A percentile compares a stretch with the other conserved stretches of the same genome.
phyloP scores from a whole-genome alignment of 2,113 vertebrate species.

The Eubucco bourcierii region DNA sequence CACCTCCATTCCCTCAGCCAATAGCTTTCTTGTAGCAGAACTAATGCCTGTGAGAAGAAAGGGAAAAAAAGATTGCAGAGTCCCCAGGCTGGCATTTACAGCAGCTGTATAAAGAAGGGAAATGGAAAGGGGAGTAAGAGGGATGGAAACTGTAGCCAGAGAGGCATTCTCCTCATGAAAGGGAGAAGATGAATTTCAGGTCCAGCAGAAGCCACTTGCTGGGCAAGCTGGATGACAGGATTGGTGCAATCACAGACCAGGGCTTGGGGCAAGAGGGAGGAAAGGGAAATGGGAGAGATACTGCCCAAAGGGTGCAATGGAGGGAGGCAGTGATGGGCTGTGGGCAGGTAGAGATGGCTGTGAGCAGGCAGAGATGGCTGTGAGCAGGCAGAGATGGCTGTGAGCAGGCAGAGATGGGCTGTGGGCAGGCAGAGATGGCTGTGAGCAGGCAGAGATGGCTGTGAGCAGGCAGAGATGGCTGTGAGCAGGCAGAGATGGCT shows the following conservation, averaged over 20 bases:
- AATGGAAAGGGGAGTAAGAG: background rate
- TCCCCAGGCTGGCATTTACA: background rate
- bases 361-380: too few relatives aligned
- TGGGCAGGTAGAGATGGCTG: background rate
- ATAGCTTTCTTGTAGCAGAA: conserved; percentile 34
- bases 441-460: too few relatives aligned
- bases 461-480: too few relatives aligned
- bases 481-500: too few relatives aligned
- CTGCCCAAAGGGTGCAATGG: background rate
- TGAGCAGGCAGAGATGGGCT: too few relatives aligned
- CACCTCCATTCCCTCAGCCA: conserved; percentile 36
- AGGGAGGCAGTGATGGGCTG: background rate
- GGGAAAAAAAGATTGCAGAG: background rate
- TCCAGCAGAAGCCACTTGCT: background rate
- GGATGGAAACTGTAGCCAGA: background rate
- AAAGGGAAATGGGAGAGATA: background rate
- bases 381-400: too few relatives aligned
- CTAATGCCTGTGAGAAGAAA: background rate
- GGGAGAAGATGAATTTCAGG: background rate
- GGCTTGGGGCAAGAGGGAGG: background rate
- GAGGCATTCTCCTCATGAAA: background rate
- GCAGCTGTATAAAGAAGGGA: background rate
- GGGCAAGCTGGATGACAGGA: background rate
- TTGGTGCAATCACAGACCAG: background rate
- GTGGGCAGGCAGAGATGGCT: too few relatives aligned